Base-by-base conservation (phyloP, 2,797 vertebrate genomes). In the Spondyliosoma cantharus region DNA sequence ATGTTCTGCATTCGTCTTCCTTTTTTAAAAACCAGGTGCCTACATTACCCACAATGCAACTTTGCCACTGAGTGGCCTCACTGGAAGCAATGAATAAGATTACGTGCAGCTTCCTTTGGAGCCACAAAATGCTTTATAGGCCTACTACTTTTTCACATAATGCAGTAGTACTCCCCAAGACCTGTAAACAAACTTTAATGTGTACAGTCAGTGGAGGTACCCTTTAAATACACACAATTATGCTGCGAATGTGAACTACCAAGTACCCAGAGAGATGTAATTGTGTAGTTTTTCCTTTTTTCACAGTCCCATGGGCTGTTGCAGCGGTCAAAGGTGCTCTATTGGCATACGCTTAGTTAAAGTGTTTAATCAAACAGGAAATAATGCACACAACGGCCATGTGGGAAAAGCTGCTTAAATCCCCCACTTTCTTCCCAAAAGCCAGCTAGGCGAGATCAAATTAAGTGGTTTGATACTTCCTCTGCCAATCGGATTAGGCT, bases 391-490 rank as follows among this genome's bases (percentile, higher is more conserved):
- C 71, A 71, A 74, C 3, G 48, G 70, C 73, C 89, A 81, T 70
- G 46, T 84, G 88, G 86, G 89, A 86, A 92, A 91, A 92, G 88
- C 86, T 45, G 76, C 87, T 91, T 92, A 93, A 93, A 85, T 72
- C 77, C 61, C 73, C 53, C 53, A 37, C 46, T 86, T 86, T 90
- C 82, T 85, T 86, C n/a, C 58, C 85, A 86, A 94, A 91, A 91
- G 82, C 92, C 60, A 60, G 6, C 84, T 71, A 84, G 85, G 71
- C 81, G 84, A 91, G 92, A 94, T 94, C 92, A 92, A 92, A 93
- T 93, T 91, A 92, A 95, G 89, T 92, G 91, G 87, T 93, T 92
- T 92, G 91, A 93, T 94, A 91, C 90, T 85, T 92, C 89, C 90
- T 77, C 81, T 89, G 89, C 90, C 92, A 92, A 93, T 93, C 87